Conservation (phyloP, 2,113 vertebrate genomes). For the Osmerus mordax region DNA sequence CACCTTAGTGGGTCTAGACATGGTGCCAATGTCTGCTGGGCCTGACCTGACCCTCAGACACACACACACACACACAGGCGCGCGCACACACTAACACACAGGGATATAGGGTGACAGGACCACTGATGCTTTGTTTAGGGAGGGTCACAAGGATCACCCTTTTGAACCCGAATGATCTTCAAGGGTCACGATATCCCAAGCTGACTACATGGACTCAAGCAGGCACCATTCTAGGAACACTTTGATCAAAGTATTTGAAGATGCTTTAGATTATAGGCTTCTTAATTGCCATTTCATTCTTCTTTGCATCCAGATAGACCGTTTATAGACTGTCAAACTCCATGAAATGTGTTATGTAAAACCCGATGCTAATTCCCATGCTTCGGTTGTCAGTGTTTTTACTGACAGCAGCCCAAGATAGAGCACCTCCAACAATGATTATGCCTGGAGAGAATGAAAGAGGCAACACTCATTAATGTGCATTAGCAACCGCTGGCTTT, state of each 20-base stretch:
- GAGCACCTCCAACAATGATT: neutral
- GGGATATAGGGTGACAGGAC: neutral
- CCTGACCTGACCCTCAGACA: neutral
- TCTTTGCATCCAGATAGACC: no score
- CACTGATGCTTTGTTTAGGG: conserved; percentile 28
- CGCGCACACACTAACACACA: neutral
- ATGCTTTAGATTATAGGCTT: no score
- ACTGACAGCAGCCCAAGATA: neutral
- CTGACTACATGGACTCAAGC: no score
- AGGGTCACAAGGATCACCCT: conserved; percentile 1
- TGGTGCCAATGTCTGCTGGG: neutral
- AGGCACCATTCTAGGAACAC: no score
- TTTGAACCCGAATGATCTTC: neutral
- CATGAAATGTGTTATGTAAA: no score
- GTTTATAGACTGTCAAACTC: no score
- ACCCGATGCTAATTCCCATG: neutral
- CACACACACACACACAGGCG: conserved; percentile 3
- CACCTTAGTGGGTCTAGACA: conserved; percentile 2
- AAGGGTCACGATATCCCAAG: neutral
- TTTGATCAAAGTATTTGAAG: no score
- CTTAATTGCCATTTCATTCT: no score
- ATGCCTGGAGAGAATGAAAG: neutral
- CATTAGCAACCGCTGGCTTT: neutral
- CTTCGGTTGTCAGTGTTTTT: neutral
- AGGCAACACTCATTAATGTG: neutral